Evolutionary conservation across 2,888 invertebrate genomes (phyloP).

Genomic region (Patella caerulea): DNA sequence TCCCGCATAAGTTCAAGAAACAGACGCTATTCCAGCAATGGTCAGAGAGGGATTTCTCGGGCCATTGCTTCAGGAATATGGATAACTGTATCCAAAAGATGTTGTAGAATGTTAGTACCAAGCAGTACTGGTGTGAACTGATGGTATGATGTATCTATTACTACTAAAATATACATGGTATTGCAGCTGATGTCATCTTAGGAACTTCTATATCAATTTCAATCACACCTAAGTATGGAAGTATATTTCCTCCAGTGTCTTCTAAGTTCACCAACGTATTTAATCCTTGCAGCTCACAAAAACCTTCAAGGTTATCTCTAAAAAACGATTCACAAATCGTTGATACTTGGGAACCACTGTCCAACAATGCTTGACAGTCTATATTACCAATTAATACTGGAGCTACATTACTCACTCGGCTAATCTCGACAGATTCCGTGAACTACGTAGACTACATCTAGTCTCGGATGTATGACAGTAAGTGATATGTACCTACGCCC

Average conservation of each 20-base stretch:
- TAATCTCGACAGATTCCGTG: no score
- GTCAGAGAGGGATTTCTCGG: no score
- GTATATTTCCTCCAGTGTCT: no score
- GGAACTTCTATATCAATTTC: background rate
- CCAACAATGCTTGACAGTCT: background rate
- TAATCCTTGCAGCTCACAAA: no score
- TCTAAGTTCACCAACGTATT: no score
- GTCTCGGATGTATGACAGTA: no score
- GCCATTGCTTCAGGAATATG: no score
- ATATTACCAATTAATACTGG: background rate
- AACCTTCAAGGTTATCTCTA: background rate
- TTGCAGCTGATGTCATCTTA: background rate
- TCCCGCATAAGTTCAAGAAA: no score
- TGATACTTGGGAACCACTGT: background rate
- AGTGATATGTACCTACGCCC: no score
- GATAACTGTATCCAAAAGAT: background rate
- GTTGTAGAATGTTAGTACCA: background rate
- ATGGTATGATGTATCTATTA: background rate
- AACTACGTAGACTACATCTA: no score
- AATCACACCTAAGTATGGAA: no score
- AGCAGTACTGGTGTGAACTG: background rate
- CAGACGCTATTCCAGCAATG: no score
- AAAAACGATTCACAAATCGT: background rate
- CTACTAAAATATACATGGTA: background rate
- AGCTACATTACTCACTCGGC: background rate